Evolutionary conservation across 35 echinoderm and acorn worm genomes (phyloP).

Genomic region (Patiria miniata): DNA sequence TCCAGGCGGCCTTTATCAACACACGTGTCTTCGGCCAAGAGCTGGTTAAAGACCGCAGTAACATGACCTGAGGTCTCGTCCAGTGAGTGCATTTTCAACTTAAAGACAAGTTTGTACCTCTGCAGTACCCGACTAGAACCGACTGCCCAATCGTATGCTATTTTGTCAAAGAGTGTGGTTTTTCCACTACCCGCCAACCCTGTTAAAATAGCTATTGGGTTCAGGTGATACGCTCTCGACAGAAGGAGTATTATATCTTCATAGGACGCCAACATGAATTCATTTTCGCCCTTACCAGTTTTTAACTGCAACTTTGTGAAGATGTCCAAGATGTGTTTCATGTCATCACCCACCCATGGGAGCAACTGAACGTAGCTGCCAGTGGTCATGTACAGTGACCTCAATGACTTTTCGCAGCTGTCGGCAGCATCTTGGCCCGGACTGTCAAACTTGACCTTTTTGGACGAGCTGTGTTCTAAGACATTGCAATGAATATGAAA

Average conservation of each 20-base stretch:
- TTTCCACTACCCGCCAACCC: not conserved
- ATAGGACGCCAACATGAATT: no score
- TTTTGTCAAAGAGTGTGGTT: not conserved
- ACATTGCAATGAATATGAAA: no score
- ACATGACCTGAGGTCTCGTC: not conserved
- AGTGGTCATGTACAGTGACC: not conserved
- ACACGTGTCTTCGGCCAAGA: not conserved
- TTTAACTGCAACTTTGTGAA: not conserved
- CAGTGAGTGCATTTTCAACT: no score
- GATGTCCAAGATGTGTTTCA: not conserved
- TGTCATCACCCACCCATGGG: slow-evolving; percentile 8
- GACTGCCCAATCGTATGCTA: no score
- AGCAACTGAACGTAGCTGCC: not conserved
- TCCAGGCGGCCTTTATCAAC: not conserved
- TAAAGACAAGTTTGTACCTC: no score
- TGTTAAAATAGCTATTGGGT: not conserved
- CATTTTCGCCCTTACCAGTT: not conserved
- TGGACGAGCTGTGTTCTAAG: no score
- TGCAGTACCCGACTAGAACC: no score
- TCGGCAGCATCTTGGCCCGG: not conserved
- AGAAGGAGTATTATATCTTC: no score
- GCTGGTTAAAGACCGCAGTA: not conserved
- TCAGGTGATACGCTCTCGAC: no score
- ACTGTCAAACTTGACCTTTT: no score
- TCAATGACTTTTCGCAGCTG: not conserved